phyloP scores from a whole-genome alignment of 2,888 invertebrate genomes.

The Homarus gammarus region DNA sequence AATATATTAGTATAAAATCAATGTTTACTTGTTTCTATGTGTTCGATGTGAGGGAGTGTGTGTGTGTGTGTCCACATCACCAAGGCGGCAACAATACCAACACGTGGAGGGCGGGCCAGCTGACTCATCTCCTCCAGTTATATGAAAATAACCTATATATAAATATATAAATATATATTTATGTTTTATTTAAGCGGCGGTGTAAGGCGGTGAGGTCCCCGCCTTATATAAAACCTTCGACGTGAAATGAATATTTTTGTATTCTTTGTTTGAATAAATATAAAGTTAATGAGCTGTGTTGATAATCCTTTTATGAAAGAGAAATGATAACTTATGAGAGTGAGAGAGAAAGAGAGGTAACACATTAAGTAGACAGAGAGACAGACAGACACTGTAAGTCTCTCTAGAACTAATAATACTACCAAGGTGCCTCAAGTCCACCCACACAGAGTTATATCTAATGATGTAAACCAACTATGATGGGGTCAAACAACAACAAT shows the following conservation, averaged over 20 bases:
- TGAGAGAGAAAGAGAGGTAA: too few relatives aligned
- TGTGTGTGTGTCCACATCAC: too few relatives aligned
- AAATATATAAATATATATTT: conserved; percentile 22
- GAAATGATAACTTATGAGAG: background rate
- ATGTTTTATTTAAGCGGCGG: background rate
- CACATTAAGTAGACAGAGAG: too few relatives aligned
- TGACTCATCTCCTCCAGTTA: background rate
- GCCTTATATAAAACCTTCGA: conserved; percentile 29
- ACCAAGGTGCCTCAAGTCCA: too few relatives aligned
- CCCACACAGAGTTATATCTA: too few relatives aligned
- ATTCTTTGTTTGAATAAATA: conserved; percentile 57
- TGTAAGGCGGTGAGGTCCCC: background rate
- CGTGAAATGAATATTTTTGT: conserved; percentile 57
- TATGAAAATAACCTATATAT: background rate
- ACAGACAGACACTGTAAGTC: too few relatives aligned
- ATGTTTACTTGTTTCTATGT: background rate
- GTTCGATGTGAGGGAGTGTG: background rate
- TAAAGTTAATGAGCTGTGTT: conserved; percentile 10
- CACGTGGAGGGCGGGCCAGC: too few relatives aligned
- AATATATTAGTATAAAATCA: conserved; percentile 3
- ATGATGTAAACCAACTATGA: too few relatives aligned
- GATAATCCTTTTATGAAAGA: background rate
- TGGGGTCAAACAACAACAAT: too few relatives aligned
- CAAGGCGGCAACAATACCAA: too few relatives aligned
- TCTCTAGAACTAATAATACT: too few relatives aligned